Conservation (phyloP, 2,113 vertebrate species). For the Mus pahari region DNA sequence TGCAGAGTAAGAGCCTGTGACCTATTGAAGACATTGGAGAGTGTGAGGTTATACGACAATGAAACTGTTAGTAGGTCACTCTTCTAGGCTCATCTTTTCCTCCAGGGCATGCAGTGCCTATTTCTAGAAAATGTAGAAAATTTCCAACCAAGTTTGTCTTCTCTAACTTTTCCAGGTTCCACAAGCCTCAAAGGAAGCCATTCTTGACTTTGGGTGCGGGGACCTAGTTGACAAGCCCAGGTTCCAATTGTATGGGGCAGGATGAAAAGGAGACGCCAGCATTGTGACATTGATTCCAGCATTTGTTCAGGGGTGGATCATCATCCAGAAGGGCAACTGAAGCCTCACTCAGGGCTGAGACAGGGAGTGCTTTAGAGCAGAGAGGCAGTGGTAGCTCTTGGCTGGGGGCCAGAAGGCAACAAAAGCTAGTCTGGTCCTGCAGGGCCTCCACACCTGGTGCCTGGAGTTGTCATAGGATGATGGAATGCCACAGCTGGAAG, state of each 20-base stretch:
- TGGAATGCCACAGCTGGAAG: neutral
- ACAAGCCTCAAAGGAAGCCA: neutral
- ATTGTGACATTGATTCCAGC: neutral
- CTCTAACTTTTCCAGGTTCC: neutral
- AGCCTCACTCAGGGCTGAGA: neutral
- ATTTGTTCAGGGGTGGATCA: slow-evolving; percentile 30
- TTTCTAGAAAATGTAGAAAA: neutral
- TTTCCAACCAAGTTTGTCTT: neutral
- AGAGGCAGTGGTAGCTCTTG: neutral
- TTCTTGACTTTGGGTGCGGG: neutral
- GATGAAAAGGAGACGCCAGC: neutral
- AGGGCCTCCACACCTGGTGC: slow-evolving; percentile 48
- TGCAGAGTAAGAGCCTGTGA: neutral
- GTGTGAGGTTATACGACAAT: neutral
- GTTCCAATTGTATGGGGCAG: neutral
- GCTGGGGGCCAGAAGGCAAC: neutral
- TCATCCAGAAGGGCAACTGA: neutral
- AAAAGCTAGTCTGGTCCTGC: neutral
- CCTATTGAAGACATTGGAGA: neutral
- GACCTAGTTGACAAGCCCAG: neutral
- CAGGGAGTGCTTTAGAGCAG: neutral
- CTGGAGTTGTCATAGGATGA: neutral
- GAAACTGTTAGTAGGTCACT: accelerated
- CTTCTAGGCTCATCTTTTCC: no score
- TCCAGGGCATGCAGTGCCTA: neutral